Evolutionary conservation across 2,113 vertebrate genomes (phyloP), one percentile per base, ranked within the genome.

Genomic region (Oceanodroma tethys): DNA sequence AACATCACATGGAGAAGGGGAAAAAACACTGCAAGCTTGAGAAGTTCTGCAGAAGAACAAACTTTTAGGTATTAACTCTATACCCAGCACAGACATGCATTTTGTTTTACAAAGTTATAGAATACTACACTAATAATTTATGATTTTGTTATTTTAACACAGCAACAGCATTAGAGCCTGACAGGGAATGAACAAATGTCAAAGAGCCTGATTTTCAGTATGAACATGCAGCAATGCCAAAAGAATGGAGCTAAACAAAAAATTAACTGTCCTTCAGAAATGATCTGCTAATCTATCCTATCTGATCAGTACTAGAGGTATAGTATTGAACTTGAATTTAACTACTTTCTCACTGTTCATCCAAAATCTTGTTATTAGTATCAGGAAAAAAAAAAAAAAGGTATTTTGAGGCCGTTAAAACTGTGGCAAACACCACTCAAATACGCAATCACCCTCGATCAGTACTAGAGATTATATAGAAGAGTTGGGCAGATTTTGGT

Each of bases 371-470:
- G 5, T 29, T 59, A 70, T 50, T 50, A 36, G 12, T 48, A 89
- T 34, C 0, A 34, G 1, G 7, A n/a, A 56, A 52, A 18, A 9
- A n/a, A 56, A 52, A 18, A 9, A 29, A 40, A 16, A 40, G 14
- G 34, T 63, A 59, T 78, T 82, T 48, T 19, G 26, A 88, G 14
- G 29, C 59, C 45, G 62, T 63, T 62, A 80, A 60, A 9, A 42
- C 32, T 34, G 15, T 8, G 38, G 34, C 19, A 52, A 92, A 65
- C 40, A 59, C 13, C 13, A 47, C 16, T n/a, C 26, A 58, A 84
- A 58, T 23, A 80, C 0, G 1, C 25, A 34, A 38, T 43, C 42
- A 67, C 2, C 8, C 36, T 43, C 2, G 2, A 32, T 32, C 30
- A 72, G 17, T 58, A 62, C 15, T 30, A 27, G 11, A 59, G 7